A percentile compares a stretch with the other conserved stretches of the same genome.
Evolutionary conservation across 2,113 vertebrate species (phyloP).

Genomic region (Brevimyrus niger): DNA sequence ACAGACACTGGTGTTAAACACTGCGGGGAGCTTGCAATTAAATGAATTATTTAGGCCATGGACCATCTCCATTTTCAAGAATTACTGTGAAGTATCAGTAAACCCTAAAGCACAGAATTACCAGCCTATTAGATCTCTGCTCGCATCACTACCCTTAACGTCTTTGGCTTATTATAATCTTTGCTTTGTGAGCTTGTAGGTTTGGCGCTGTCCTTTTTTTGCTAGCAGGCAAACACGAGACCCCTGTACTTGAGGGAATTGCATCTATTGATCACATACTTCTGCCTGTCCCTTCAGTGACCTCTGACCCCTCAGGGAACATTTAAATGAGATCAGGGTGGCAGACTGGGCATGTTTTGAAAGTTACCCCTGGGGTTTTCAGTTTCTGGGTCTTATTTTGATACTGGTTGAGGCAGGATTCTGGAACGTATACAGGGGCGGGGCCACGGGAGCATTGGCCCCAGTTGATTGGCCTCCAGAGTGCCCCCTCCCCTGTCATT

Average conservation of each 20-base stretch:
- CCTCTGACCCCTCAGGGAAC: background rate
- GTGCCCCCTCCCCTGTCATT: background rate
- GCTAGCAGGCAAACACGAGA: background rate
- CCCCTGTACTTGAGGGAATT: background rate
- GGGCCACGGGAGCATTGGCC: background rate
- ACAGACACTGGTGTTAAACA: background rate
- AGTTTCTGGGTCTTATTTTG: background rate
- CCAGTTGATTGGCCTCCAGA: background rate
- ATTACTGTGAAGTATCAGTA: background rate
- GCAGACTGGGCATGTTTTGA: background rate
- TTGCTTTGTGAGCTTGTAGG: background rate
- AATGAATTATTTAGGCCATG: background rate
- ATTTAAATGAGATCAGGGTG: background rate
- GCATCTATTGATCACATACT: background rate
- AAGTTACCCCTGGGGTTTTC: background rate
- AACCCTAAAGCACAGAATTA: background rate
- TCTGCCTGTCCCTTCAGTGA: background rate
- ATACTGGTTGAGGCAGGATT: background rate
- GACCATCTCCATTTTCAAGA: background rate
- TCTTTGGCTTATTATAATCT: background rate
- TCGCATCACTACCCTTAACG: background rate
- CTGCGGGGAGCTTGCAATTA: background rate
- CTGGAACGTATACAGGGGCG: background rate
- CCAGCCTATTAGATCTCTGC: background rate
- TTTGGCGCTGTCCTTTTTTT: background rate